These are phyloP conservation scores for Hyperoplus lanceolatus DNA, from an alignment of 2,797 vertebrate species.

Conservation along the genomic window DNA sequence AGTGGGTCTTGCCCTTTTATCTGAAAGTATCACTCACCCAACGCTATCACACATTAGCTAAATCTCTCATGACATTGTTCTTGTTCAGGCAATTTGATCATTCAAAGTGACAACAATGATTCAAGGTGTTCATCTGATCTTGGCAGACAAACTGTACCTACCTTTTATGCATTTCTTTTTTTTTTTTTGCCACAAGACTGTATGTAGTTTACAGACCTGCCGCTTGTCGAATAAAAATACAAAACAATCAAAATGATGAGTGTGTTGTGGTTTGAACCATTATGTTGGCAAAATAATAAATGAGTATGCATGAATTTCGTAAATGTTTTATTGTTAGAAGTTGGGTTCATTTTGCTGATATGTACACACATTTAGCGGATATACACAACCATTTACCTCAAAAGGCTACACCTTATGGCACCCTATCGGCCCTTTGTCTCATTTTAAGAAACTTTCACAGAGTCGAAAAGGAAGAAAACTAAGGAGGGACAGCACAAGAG, in stretches of 20 bases:
- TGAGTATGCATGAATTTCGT: not conserved
- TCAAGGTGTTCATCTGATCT: constrained; percentile 15
- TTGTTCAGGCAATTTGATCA: constrained; percentile 16
- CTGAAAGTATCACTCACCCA: constrained; percentile 44
- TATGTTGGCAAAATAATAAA: not conserved
- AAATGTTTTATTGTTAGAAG: not conserved
- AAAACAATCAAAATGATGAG: not conserved
- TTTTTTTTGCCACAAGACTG: constrained; percentile 47
- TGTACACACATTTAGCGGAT: no score
- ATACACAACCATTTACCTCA: not conserved
- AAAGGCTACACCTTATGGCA: not conserved
- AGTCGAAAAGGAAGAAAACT: not conserved
- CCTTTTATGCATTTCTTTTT: constrained; percentile 44
- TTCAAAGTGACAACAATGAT: constrained; percentile 13
- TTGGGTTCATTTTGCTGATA: not conserved
- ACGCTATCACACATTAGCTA: constrained; percentile 38
- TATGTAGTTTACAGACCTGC: constrained; percentile 51
- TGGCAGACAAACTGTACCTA: constrained; percentile 20
- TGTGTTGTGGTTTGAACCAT: constrained; percentile 11
- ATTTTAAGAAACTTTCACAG: no score
- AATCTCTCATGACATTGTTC: constrained; percentile 26
- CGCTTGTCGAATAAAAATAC: constrained; percentile 71
- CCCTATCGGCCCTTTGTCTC: not conserved
- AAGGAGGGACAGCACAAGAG: not conserved
- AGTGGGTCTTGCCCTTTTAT: constrained; percentile 51